These are phyloP conservation scores for Pyxicephalus adspersus DNA, from an alignment of 2,113 vertebrate species.

Conservation along the genomic window DNA sequence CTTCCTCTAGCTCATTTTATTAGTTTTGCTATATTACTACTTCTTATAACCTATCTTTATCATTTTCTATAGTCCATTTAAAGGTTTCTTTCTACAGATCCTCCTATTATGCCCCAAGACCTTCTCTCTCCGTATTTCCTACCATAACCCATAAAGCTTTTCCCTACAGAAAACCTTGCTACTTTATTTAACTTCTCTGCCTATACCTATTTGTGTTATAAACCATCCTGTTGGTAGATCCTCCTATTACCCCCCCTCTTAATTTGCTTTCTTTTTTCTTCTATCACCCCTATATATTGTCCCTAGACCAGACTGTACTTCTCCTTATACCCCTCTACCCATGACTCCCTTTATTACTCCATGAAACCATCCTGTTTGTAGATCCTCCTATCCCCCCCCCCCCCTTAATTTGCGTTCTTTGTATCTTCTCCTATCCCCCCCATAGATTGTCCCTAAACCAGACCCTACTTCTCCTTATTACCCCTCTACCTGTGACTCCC, in stretches of 20 bases:
- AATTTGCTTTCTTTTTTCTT: neutral
- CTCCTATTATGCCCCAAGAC: neutral
- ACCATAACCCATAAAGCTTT: slow-evolving; percentile 42
- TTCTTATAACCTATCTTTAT: slow-evolving; percentile 7
- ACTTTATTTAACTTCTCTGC: neutral
- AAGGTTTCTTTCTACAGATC: neutral
- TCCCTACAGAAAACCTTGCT: neutral
- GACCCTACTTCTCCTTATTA: neutral
- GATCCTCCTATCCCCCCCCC: neutral
- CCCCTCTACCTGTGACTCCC: neutral
- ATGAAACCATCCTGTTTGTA: neutral
- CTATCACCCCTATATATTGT: slow-evolving; percentile 3
- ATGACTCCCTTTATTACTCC: neutral
- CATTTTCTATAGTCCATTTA: slow-evolving; percentile 4
- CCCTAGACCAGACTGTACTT: slow-evolving; percentile 64
- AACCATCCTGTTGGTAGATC: neutral
- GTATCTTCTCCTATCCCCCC: neutral
- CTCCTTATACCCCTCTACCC: slow-evolving; percentile 28
- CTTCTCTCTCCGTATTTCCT: slow-evolving; percentile 38
- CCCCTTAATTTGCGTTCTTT: no score
- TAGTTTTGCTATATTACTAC: neutral
- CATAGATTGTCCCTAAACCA: no score
- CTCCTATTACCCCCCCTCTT: slow-evolving; percentile 56
- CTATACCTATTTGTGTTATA: neutral
- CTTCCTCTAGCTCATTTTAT: neutral